Evolutionary conservation across 2,888 invertebrate genomes (phyloP), one percentile per base, ranked within the genome.

Genomic region (Cephonodes hylas): DNA sequence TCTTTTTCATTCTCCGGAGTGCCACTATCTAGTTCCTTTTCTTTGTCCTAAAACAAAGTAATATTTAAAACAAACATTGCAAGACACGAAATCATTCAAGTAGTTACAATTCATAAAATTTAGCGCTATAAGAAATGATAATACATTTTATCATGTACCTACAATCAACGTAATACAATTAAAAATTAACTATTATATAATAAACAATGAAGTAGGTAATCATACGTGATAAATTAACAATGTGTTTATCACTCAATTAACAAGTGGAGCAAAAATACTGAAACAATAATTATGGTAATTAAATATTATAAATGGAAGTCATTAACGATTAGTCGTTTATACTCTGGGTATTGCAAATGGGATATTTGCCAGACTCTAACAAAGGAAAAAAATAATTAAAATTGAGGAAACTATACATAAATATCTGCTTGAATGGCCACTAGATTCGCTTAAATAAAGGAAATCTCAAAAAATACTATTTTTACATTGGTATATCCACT

Each of bases 1-100:
- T 95, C 95, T 81, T 95, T 95, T 78, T 95, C 95, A 72, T 95
- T 95, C 79, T 95, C 94, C 1, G 93, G 93, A 56, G 93, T 93
- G 61, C 93, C 93, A 68, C 88, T 93, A 69, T 94, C 94, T 10
- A 91, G 74, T 67, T 93, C 91, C 76, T 94, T 93, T 74, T 93
- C 93, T 83, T 94, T 94, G 71, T 95, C 95, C 93, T 95, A 75
- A 63, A 84, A 85, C 61, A 57, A 27, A 53, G n/a, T 38, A 48
- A 2, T 10, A 27, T 27, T 38, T 42, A 23, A 42, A 13, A 38
- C 8, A 44, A 22, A 58, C 25, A 27, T 59, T 20, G 20, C 1
- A 13, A 22, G 10, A 22, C 20, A 22, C 22, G 22, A 3, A 2
- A 4, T 4, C 7, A n/a, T n/a, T n/a, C n/a, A n/a, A n/a, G n/a